Percentiles rank a stretch among this genome's conserved stretches.
These are phyloP conservation scores for Osmoderma eremita DNA, from an alignment of 2,888 invertebrate genomes.

Conservation along the genomic window DNA sequence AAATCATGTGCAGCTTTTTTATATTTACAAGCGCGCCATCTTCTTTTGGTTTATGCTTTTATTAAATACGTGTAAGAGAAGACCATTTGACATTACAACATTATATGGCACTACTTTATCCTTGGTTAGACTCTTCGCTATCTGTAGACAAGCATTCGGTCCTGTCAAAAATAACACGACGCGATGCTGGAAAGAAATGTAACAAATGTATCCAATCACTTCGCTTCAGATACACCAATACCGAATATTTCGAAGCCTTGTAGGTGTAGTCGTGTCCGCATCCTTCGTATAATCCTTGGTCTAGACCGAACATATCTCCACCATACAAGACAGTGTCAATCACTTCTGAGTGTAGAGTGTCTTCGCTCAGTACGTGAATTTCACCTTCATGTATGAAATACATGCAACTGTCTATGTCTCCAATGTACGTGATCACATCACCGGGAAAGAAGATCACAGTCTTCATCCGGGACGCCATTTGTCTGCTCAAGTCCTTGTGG, in stretches of 20 bases:
- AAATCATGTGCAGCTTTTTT: too few species aligned
- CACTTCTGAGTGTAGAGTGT: slow-evolving; percentile 46
- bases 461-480: slow-evolving; percentile 48
- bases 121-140: too few species aligned
- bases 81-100: too few species aligned
- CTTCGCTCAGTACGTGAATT: slow-evolving; percentile 48
- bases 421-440: slow-evolving; percentile 49
- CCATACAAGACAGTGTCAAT: slow-evolving; percentile 41
- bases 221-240: slow-evolving; percentile 32
- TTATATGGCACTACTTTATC: too few species aligned
- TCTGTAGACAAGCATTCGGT: background rate
- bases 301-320: slow-evolving; percentile 49
- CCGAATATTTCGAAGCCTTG: slow-evolving; percentile 44
- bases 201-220: slow-evolving; percentile 40
- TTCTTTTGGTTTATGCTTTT: too few species aligned
- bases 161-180: slow-evolving; percentile 26
- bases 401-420: slow-evolving; percentile 52
- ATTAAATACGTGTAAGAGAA: too few species aligned
- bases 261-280: slow-evolving; percentile 51
- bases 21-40: too few species aligned
- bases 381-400: slow-evolving; percentile 54
- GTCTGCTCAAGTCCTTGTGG: slow-evolving; percentile 51
- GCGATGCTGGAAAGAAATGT: slow-evolving; percentile 41
- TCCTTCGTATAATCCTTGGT: slow-evolving; percentile 47
- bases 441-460: slow-evolving; percentile 49